These are phyloP conservation scores for Xerus rutilus DNA, from an alignment of 2,797 vertebrate species.

Conservation along the genomic window DNA sequence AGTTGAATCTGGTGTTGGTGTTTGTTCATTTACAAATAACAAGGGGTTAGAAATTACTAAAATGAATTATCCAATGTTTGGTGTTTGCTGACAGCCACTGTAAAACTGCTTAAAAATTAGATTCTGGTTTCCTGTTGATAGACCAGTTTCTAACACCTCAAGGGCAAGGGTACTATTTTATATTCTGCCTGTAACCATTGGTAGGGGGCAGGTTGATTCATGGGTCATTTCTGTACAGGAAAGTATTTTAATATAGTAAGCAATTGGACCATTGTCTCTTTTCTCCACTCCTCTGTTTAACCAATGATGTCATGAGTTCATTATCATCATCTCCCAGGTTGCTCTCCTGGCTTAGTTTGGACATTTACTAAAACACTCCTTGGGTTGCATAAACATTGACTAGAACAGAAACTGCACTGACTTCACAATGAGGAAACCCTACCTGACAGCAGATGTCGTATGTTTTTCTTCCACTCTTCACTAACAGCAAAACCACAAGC, in stretches of 20 bases:
- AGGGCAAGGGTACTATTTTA: not conserved
- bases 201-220: not conserved
- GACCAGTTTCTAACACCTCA: not conserved
- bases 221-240: conserved; percentile 13
- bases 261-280: not conserved
- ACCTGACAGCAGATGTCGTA: not conserved
- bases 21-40: conserved; percentile 8
- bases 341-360: not conserved
- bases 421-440: not conserved
- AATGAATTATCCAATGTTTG: not conserved
- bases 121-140: not conserved
- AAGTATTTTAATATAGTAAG: not conserved
- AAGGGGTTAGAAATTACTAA: not conserved
- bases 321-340: not conserved
- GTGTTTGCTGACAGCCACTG: not conserved
- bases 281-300: not conserved
- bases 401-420: not conserved
- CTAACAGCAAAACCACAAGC: conserved; percentile 67
- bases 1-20: not conserved
- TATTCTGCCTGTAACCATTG: not conserved
- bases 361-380: not conserved
- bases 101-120: not conserved
- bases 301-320: conserved; percentile 3
- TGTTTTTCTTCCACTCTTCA: conserved; percentile 38
- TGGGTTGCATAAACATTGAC: not conserved